These are phyloP conservation scores for Melanargia galathea DNA, from an alignment of 2,888 invertebrate genomes.

Conservation along the genomic window DNA sequence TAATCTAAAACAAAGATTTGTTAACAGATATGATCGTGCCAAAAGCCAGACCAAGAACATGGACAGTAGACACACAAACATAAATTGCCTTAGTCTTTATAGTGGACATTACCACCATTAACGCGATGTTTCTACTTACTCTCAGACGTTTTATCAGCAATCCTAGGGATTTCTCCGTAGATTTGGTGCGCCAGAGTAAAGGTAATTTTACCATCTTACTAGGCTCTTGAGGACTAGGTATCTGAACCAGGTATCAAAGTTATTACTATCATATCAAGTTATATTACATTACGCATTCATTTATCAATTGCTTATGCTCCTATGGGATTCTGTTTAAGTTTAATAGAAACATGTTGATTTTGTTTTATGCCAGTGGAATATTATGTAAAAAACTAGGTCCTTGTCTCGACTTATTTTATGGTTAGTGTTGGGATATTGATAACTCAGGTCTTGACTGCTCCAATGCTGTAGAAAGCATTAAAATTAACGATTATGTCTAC, in stretches of 20 bases:
- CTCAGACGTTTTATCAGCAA: conserved; percentile 66
- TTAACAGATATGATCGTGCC: conserved; percentile 46
- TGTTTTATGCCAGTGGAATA: background rate
- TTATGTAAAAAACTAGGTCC: background rate
- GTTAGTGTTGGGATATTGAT: background rate
- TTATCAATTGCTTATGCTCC: background rate
- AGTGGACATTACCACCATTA: conserved; percentile 47
- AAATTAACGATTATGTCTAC: background rate
- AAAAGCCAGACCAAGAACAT: conserved; percentile 48
- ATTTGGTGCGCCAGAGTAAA: conserved; percentile 73
- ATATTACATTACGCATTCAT: background rate
- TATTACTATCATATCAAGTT: conserved; percentile 16
- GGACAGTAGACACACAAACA: conserved; percentile 42
- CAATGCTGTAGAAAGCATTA: background rate
- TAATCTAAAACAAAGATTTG: background rate
- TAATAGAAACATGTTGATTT: background rate
- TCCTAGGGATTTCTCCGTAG: conserved; percentile 71
- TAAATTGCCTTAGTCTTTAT: conserved; percentile 54
- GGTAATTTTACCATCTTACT: conserved; percentile 67
- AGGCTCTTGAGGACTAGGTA: conserved; percentile 59
- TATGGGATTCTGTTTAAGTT: background rate
- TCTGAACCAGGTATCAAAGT: conserved; percentile 53
- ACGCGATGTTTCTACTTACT: conserved; percentile 60
- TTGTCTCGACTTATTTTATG: background rate
- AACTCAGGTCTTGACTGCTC: background rate